Evolutionary conservation across 1,140 invertebrate species (phyloP).

Genomic region (Adoxophyes honmai): DNA sequence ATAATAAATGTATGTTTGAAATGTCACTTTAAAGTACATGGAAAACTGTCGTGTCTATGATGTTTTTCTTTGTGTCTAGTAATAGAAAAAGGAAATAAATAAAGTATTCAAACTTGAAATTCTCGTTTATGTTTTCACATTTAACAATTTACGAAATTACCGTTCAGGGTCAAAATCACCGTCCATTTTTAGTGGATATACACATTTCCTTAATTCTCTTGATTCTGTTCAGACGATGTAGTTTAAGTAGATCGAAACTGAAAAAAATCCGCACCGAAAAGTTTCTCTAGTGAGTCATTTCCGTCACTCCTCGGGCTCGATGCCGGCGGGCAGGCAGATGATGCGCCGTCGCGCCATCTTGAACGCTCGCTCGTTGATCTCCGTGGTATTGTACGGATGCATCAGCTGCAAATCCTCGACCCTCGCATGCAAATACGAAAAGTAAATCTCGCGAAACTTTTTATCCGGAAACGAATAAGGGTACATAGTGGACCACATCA

Average conservation of each 20-base stretch:
- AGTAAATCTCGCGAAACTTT: conserved; percentile 63
- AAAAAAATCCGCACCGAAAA: too few relatives aligned
- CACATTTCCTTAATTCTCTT: too few relatives aligned
- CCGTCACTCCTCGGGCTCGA: conserved; percentile 26
- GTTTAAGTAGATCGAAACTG: too few relatives aligned
- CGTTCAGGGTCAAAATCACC: too few relatives aligned
- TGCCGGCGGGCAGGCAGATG: conserved; percentile 39
- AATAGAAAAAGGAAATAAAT: conserved; percentile 13
- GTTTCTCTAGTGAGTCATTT: too few relatives aligned
- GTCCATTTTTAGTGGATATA: too few relatives aligned
- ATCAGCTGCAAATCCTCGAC: conserved; percentile 52
- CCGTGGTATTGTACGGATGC: conserved; percentile 54
- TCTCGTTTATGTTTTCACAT: neutral
- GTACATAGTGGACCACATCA: conserved; percentile 61
- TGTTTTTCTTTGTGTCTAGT: conserved; percentile 15
- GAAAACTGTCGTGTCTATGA: conserved; percentile 14
- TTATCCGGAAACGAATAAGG: conserved; percentile 58
- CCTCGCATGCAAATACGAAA: conserved; percentile 52
- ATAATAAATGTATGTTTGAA: conserved; percentile 2
- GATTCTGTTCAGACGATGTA: too few relatives aligned
- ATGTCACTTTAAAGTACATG: conserved; percentile 5
- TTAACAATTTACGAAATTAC: neutral
- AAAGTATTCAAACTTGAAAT: neutral
- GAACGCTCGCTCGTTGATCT: conserved; percentile 38
- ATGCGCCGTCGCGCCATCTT: conserved; percentile 39